Evolutionary conservation across 2,888 invertebrate genomes (phyloP).

Genomic region (Coleophora deauratella): DNA sequence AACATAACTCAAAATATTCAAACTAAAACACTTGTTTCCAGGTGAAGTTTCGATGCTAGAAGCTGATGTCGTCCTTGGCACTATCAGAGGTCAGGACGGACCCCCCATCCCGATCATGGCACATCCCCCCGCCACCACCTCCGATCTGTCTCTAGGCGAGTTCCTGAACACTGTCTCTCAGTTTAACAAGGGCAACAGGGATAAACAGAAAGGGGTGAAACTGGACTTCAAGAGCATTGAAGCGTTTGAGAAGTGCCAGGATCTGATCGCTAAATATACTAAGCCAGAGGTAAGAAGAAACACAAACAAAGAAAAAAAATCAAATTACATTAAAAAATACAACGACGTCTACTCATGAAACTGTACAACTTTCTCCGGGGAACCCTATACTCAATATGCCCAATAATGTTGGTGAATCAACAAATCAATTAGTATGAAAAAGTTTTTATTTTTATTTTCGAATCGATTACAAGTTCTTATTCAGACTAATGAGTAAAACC

Average conservation of each 20-base stretch:
- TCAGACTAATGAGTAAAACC: too few relatives aligned
- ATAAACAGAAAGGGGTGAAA: slow-evolving; percentile 83
- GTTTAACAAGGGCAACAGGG: slow-evolving; percentile 51
- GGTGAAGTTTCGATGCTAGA: slow-evolving; percentile 86
- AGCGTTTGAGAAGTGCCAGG: slow-evolving; percentile 76
- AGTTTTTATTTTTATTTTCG: too few relatives aligned
- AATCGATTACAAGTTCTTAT: too few relatives aligned
- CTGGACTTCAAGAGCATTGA: slow-evolving; percentile 90
- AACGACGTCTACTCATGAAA: too few relatives aligned
- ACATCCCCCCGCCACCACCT: slow-evolving; percentile 82
- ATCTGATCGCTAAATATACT: slow-evolving; percentile 49
- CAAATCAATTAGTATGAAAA: too few relatives aligned
- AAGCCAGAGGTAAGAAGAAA: slow-evolving; percentile 42
- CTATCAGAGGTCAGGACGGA: slow-evolving; percentile 59
- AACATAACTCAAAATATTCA: too few relatives aligned
- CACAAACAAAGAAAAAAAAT: too few relatives aligned
- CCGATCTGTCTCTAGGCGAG: slow-evolving; percentile 82
- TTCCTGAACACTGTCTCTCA: slow-evolving; percentile 78
- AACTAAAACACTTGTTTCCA: slow-evolving; percentile 22
- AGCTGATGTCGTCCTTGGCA: slow-evolving; percentile 86
- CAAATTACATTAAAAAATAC: too few relatives aligned
- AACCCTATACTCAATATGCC: too few relatives aligned
- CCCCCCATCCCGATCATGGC: slow-evolving; percentile 86
- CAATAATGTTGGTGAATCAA: too few relatives aligned
- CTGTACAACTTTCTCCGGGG: too few relatives aligned